Conservation (phyloP, 2,797 vertebrate genomes). For the Sarcoramphus papa region DNA sequence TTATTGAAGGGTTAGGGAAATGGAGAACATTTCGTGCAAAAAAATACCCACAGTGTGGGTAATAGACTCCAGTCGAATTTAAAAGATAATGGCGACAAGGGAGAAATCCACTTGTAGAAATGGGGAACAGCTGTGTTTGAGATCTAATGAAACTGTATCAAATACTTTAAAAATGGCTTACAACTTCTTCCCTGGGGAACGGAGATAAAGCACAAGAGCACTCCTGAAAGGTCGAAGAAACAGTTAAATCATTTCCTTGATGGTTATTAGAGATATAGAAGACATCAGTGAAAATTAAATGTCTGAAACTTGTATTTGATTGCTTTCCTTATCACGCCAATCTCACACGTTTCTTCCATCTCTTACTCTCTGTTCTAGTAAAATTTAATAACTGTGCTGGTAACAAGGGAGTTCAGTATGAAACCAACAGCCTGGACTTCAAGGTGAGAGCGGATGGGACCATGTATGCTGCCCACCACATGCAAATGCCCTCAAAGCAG, state of each 20-base stretch:
- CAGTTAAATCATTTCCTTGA: conserved; percentile 33
- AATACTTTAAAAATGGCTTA: conserved; percentile 33
- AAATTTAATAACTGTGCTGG: conserved; percentile 86
- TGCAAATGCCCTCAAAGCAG: conserved; percentile 76
- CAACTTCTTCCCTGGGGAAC: neutral
- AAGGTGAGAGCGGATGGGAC: conserved; percentile 83
- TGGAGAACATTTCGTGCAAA: neutral
- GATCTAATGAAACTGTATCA: conserved; percentile 32
- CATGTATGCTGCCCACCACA: conserved; percentile 75
- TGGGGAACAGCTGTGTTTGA: conserved; percentile 40
- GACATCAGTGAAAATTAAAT: conserved; percentile 60
- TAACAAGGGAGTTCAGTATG: conserved; percentile 77
- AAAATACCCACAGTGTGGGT: neutral
- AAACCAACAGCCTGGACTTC: conserved; percentile 85
- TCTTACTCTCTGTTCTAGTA: conserved; percentile 75
- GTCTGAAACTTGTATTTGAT: conserved; percentile 53
- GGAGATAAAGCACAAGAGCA: conserved; percentile 47
- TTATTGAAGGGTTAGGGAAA: conserved; percentile 48
- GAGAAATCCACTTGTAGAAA: conserved; percentile 46
- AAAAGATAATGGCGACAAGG: conserved; percentile 20
- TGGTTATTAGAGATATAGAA: conserved; percentile 33
- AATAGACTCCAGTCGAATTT: conserved; percentile 48
- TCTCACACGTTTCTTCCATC: conserved; percentile 36
- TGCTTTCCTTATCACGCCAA: conserved; percentile 49
- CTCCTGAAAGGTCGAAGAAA: conserved; percentile 58